A percentile compares a stretch with the other conserved stretches of the same genome.
Conservation (phyloP, 23 tunicate species). For the Trididemnum nubilum region DNA sequence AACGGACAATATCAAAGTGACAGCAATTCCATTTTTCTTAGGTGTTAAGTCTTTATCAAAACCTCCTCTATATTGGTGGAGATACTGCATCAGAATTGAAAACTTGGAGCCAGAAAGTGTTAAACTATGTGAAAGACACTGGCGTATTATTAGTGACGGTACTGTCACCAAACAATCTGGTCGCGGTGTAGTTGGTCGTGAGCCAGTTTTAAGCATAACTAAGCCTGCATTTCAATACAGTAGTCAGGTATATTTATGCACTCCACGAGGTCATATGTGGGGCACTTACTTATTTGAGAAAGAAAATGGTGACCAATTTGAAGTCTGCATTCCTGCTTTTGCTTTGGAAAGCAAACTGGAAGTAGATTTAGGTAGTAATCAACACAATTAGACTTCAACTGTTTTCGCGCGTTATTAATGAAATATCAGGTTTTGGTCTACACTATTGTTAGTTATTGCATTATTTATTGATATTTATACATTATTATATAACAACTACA, state of each 20-base stretch:
- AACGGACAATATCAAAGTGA: constrained; percentile 69
- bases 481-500: no score
- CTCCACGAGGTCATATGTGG: constrained; percentile 90
- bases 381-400: neutral
- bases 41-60: constrained; percentile 41
- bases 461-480: no score
- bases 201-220: constrained; percentile 57
- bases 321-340: constrained; percentile 80
- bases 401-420: no score
- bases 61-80: constrained; percentile 59
- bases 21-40: constrained; percentile 89
- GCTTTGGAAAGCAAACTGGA: constrained; percentile 61
- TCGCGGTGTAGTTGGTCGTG: constrained; percentile 92
- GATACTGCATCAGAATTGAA: constrained; percentile 89
- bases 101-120: constrained; percentile 53
- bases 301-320: constrained; percentile 79
- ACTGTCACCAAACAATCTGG: constrained; percentile 79
- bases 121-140: constrained; percentile 65
- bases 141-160: constrained; percentile 94
- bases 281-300: constrained; percentile 76
- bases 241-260: constrained; percentile 78
- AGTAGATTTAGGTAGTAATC: neutral
- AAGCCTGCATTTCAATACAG: constrained; percentile 87
- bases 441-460: no score
- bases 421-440: no score